Percentiles rank a stretch among this genome's conserved stretches.
These are phyloP conservation scores for Alethe castanea DNA, from an alignment of 2,113 vertebrate species.

Conservation along the genomic window DNA sequence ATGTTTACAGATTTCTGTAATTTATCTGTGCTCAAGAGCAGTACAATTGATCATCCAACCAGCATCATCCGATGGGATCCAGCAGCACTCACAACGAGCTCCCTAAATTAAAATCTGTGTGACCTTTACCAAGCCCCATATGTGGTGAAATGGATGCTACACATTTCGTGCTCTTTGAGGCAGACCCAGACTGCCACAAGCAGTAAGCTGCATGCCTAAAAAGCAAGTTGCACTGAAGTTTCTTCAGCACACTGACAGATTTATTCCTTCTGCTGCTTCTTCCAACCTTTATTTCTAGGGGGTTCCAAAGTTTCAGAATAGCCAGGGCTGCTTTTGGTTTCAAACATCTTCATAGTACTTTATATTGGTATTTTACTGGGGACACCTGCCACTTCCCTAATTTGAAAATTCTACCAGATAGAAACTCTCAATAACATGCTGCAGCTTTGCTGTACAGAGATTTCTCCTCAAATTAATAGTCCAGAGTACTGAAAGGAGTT, in stretches of 20 bases:
- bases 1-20: slow-evolving; percentile 56
- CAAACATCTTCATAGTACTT: not conserved
- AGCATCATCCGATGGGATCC: slow-evolving; percentile 23
- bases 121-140: slow-evolving; percentile 51
- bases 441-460: not conserved
- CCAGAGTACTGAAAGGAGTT: not conserved
- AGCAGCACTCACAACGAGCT: not conserved
- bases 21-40: slow-evolving; percentile 67
- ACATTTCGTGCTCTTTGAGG: slow-evolving; percentile 41
- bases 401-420: not conserved
- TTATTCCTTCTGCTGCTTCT: not conserved
- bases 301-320: not conserved
- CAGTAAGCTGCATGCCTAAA: not conserved
- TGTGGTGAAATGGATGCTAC: slow-evolving; percentile 33
- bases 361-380: not conserved
- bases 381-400: not conserved
- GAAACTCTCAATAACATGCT: not conserved
- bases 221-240: not conserved
- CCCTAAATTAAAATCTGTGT: slow-evolving; percentile 51
- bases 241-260: not conserved
- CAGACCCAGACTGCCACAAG: slow-evolving; percentile 46
- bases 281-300: not conserved
- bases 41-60: slow-evolving; percentile 61
- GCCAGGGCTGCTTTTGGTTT: not conserved
- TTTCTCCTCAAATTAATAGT: not conserved